A percentile compares a stretch with the other conserved stretches of the same genome.
These are phyloP conservation scores for Helarctos malayanus DNA, from an alignment of 2,797 vertebrate genomes.

Conservation along the genomic window DNA sequence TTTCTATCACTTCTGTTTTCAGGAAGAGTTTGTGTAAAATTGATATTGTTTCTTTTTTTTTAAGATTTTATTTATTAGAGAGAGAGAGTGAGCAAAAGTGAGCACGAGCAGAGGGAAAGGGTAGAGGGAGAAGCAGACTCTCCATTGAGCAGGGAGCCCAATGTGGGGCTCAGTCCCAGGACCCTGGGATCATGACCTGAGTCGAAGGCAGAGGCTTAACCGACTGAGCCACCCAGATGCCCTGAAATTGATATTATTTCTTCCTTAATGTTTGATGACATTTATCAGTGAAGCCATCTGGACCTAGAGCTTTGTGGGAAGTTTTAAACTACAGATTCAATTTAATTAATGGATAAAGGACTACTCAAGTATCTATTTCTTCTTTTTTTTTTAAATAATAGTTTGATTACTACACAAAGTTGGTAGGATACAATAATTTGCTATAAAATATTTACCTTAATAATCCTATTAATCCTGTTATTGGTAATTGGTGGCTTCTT, in stretches of 20 bases:
- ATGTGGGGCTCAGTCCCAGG: too few relatives aligned
- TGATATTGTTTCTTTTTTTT: too few relatives aligned
- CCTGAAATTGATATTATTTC: neutral
- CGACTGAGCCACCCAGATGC: too few relatives aligned
- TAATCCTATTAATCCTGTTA: neutral
- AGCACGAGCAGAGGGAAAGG: too few relatives aligned
- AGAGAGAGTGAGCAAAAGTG: too few relatives aligned
- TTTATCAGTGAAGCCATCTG: neutral
- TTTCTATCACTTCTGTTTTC: constrained; percentile 22
- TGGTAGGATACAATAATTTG: neutral
- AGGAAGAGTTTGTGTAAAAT: neutral
- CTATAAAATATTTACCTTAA: neutral
- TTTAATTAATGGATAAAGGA: neutral
- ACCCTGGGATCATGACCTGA: too few relatives aligned
- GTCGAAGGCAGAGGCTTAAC: too few relatives aligned
- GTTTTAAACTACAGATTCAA: constrained; percentile 28
- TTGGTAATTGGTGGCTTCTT: neutral
- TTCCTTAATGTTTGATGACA: constrained; percentile 23
- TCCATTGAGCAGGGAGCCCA: too few relatives aligned
- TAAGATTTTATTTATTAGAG: too few relatives aligned
- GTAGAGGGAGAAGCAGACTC: too few relatives aligned
- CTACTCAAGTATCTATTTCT: neutral
- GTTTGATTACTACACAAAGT: neutral
- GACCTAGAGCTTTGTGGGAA: neutral
- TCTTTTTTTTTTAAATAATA: neutral